phyloP scores from a whole-genome alignment of 2,113 vertebrate species.

The Rhinolophus ferrumequinum region DNA sequence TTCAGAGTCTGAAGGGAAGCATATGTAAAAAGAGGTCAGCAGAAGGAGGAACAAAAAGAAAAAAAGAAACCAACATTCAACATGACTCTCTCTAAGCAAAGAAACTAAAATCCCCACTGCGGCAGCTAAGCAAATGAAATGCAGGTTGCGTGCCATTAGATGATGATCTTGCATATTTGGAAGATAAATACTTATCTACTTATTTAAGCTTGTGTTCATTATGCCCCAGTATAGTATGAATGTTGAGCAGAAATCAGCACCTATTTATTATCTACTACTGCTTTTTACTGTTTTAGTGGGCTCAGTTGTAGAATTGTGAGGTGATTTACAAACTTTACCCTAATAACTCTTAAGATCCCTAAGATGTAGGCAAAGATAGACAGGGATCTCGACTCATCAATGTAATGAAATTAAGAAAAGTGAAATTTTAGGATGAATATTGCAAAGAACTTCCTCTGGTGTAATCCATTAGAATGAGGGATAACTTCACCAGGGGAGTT shows the following conservation, averaged over 20 bases:
- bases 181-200: constrained; percentile 48
- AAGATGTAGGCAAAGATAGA: constrained; percentile 27
- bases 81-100: constrained; percentile 28
- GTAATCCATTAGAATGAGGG: constrained; percentile 69
- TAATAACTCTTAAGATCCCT: constrained; percentile 16
- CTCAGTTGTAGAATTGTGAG: neutral
- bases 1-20: neutral
- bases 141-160: neutral
- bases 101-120: neutral
- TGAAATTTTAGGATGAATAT: constrained; percentile 71
- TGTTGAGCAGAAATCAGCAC: constrained; percentile 10
- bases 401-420: constrained; percentile 71
- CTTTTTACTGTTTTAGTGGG: neutral
- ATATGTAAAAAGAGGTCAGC: neutral
- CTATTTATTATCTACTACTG: neutral
- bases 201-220: neutral
- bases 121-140: neutral
- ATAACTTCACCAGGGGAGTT: constrained; percentile 70
- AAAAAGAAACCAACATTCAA: neutral
- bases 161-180: neutral
- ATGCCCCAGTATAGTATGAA: neutral
- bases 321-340: constrained; percentile 44
- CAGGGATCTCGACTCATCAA: constrained; percentile 45
- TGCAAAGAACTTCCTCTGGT: constrained; percentile 61
- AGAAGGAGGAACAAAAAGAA: neutral